Conservation (phyloP, 2,888 invertebrate genomes). For the Polyommatus iphigenia region DNA sequence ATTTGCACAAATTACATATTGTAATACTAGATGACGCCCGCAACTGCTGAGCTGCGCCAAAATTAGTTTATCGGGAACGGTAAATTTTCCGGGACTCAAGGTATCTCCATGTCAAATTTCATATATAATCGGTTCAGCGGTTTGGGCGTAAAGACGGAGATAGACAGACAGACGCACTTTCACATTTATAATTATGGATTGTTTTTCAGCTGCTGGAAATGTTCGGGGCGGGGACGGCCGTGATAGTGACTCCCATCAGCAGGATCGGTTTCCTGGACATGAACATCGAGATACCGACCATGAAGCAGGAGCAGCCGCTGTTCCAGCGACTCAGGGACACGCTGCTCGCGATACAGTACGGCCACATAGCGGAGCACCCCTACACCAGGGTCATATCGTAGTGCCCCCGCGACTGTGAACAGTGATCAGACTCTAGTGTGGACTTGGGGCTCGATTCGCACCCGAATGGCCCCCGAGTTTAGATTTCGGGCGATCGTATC, state of each 20-base stretch:
- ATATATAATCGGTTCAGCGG: too few relatives aligned
- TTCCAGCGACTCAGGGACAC: slow-evolving; percentile 86
- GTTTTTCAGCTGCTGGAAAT: slow-evolving; percentile 90
- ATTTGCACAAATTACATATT: too few relatives aligned
- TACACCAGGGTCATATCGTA: slow-evolving; percentile 83
- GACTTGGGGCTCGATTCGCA: background rate
- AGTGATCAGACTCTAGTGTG: slow-evolving; percentile 32
- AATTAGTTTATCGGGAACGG: too few relatives aligned
- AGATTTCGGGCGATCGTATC: background rate
- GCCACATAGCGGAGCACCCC: slow-evolving; percentile 86
- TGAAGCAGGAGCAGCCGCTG: slow-evolving; percentile 85
- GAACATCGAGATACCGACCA: slow-evolving; percentile 85
- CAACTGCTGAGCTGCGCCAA: too few relatives aligned
- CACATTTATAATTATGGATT: background rate
- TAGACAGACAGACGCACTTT: too few relatives aligned
- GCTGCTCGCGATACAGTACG: slow-evolving; percentile 94
- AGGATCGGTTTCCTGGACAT: slow-evolving; percentile 89
- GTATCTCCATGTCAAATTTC: too few relatives aligned
- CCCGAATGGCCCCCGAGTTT: background rate
- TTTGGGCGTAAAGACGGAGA: too few relatives aligned
- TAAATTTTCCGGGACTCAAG: too few relatives aligned
- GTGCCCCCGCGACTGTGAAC: slow-evolving; percentile 42
- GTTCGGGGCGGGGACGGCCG: slow-evolving; percentile 99
- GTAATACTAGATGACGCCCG: too few relatives aligned
- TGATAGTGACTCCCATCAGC: slow-evolving; percentile 95